Base-by-base conservation (phyloP, 2,797 vertebrate species). In the Gymnocypris eckloni region DNA sequence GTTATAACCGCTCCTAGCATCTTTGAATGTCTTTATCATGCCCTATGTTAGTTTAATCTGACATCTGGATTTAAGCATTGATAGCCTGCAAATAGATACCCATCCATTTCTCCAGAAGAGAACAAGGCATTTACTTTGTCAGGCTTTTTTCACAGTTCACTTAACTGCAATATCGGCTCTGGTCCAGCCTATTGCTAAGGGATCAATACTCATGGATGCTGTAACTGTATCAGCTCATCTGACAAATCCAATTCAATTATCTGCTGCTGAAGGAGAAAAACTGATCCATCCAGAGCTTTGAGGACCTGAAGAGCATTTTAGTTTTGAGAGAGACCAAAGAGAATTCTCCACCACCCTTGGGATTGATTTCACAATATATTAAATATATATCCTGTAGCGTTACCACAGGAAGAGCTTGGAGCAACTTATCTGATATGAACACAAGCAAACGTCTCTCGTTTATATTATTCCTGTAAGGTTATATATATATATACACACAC, bases 171-270 rank as follows among this genome's bases (percentile, higher is more conserved):
- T 88, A 79, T 85, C 71, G 56, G 88, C 71, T 70, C 82, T 73
- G 59, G 83, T 90, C 75, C 84, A 83, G 79, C 84, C 87, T 78
- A 77, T 86, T 91, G 88, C 79, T n/a, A 87, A 83, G 41, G 71
- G 91, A 93, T 92, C 91, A 84, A 94, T 93, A 92, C 75, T 82
- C 87, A 82, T 86, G 80, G 87, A 88, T 37, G 86, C 82, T 86
- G 89, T 87, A 90, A 92, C 90, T 89, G 92, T 92, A 92, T 93
- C 92, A 92, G 92, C 90, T 92, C 91, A 92, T 92, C 89, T 88
- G 85, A 90, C 90, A 93, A 93, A 92, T 93, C 92, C 91, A 93
- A 92, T 94, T 92, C 91, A 93, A 92, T 94, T 93, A 92, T 90
- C 91, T 89, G 90, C 88, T 76, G 87, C 82, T 90, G 72, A 79